These are phyloP conservation scores for Oncorhynchus gorbuscha DNA, from an alignment of 2,113 vertebrate genomes.

Conservation along the genomic window DNA sequence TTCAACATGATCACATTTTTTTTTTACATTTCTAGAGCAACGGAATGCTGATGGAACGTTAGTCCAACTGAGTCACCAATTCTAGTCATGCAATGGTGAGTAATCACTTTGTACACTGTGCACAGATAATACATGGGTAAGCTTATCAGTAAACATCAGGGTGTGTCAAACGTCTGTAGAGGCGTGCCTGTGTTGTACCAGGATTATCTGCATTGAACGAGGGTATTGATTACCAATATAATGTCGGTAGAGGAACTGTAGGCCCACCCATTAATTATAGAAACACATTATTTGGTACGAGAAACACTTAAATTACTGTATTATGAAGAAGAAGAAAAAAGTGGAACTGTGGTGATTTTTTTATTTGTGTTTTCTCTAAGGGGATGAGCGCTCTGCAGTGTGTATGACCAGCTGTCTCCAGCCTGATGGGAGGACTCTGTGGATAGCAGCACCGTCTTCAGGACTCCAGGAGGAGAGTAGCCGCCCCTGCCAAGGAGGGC, in stretches of 20 bases:
- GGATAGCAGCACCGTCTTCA: constrained; percentile 72
- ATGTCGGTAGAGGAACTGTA: too few relatives aligned
- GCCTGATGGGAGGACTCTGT: constrained; percentile 78
- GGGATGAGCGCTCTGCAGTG: constrained; percentile 74
- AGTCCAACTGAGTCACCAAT: constrained; percentile 67
- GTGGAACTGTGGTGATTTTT: not conserved
- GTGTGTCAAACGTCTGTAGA: not conserved
- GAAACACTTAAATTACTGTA: not conserved
- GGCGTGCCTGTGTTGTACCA: not conserved
- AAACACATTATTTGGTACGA: not conserved
- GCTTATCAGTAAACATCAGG: not conserved
- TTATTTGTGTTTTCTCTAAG: constrained; percentile 66
- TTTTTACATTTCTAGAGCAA: constrained; percentile 34
- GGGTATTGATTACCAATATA: not conserved
- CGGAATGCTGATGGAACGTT: constrained; percentile 59
- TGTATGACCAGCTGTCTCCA: constrained; percentile 77
- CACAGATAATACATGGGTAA: constrained; percentile 36
- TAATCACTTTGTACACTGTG: constrained; percentile 58
- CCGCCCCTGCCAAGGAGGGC: constrained; percentile 67
- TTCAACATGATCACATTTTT: not conserved
- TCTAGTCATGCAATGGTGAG: constrained; percentile 69
- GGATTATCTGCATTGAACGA: not conserved
- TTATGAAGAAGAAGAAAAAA: not conserved
- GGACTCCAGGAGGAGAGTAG: constrained; percentile 56
- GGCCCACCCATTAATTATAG: not conserved